phyloP scores from a whole-genome alignment of 2,797 vertebrate genomes.

The Rhabdophis nuchalis region DNA sequence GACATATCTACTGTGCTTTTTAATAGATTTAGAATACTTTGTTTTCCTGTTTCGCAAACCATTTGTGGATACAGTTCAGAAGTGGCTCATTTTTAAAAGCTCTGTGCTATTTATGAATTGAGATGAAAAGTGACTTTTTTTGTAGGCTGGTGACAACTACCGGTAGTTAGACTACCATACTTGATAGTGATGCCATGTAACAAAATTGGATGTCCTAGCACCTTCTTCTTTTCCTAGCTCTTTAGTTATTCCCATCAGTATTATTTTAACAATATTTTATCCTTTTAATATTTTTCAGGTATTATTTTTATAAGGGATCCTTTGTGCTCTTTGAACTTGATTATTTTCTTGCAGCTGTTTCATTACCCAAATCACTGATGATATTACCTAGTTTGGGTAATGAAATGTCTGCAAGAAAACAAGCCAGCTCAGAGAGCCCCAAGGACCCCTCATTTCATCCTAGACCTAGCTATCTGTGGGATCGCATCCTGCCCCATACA shows the following conservation, averaged over 20 bases:
- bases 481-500: too few species aligned
- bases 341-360: not conserved
- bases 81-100: not conserved
- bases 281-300: not conserved
- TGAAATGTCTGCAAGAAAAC: not conserved
- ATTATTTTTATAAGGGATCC: not conserved
- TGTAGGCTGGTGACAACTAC: not conserved
- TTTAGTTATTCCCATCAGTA: not conserved
- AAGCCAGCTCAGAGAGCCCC: not conserved
- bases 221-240: not conserved
- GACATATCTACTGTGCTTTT: not conserved
- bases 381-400: not conserved
- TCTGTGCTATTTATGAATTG: not conserved
- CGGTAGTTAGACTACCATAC: too few species aligned
- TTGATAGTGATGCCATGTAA: not conserved
- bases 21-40: not conserved
- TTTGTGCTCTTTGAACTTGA: not conserved
- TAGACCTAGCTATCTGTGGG: too few species aligned
- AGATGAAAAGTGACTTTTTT: not conserved
- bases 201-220: not conserved
- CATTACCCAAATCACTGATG: not conserved
- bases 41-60: not conserved
- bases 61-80: not conserved
- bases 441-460: not conserved
- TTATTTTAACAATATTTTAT: not conserved